Base-by-base conservation (phyloP, 2,797 vertebrate genomes). In the Pseudochaenichthys georgianus region DNA sequence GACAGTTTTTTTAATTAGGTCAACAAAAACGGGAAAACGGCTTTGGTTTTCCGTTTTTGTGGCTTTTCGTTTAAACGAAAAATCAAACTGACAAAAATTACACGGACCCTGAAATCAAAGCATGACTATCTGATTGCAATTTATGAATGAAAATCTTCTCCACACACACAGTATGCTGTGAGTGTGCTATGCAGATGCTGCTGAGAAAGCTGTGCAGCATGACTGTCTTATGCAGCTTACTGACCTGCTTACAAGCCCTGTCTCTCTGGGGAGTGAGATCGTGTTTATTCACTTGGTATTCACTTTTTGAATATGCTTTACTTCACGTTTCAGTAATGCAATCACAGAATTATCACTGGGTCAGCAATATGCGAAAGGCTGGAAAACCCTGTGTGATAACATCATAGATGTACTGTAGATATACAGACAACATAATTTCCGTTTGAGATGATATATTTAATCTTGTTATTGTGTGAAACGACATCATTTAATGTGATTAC, bases 201-300 rank as follows among this genome's bases (percentile, higher is more conserved):
- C 53, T 65, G 17, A 68, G 51, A 45, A 55, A 66, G 47, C 77
- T 34, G 38, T 3, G 48, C 71, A 58, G 59, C n/a, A 55, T 50
- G 41, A 13, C 52, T 63, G 64, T 77, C 67, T 64, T 50, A 50
- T 43, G 31, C 64, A 63, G 70, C 58, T 65, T 74, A 59, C 70
- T 89, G 85, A 89, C 83, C 87, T 85, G 83, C 70, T 85, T 77
- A 75, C 58, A 48, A 70, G 75, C 75, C 69, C 52, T 47, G 3
- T 73, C 58, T 63, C 75, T 75, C 75, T 55, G 19, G 51, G 66
- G 76, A 85, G n/a, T 2, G 28, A 69, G 59, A 82, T 52, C 55
- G 46, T 21, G 64, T 81, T 84, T 75, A 68, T 78, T 59, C 46
- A 31, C 65, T 81, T 38, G n/a, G 38, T 55, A 58, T 31, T 2